These are phyloP conservation scores for Erynnis tages DNA, from an alignment of 2,888 invertebrate genomes.

Conservation along the genomic window DNA sequence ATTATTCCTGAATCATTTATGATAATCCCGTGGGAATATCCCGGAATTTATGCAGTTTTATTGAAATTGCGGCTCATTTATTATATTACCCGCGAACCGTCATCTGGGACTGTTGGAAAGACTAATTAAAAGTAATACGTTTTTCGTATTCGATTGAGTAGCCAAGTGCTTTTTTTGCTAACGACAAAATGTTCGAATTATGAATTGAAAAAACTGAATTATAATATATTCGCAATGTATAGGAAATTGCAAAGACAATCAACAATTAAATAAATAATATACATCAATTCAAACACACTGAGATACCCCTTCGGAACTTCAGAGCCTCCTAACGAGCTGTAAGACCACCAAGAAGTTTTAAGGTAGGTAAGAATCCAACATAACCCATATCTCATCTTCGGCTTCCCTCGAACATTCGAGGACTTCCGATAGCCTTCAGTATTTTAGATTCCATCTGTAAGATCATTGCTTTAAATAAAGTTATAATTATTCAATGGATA, in stretches of 20 bases:
- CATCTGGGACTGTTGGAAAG: slow-evolving; percentile 1
- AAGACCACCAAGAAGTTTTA: no score
- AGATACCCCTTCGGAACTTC: no score
- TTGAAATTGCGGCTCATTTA: slow-evolving; percentile 17
- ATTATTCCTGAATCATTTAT: slow-evolving; percentile 23
- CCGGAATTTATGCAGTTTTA: slow-evolving; percentile 21
- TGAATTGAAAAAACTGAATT: no score
- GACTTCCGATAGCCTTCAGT: slow-evolving; percentile 24
- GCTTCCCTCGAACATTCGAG: slow-evolving; percentile 25
- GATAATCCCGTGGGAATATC: slow-evolving; percentile 14
- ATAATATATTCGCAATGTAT: no score
- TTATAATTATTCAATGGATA: slow-evolving; percentile 17
- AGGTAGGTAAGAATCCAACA: no score
- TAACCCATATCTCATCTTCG: no score
- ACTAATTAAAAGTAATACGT: slow-evolving; percentile 1
- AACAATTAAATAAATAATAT: no score
- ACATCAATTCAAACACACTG: no score
- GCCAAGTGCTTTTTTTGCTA: no score
- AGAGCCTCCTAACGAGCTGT: no score
- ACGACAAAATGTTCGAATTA: no score
- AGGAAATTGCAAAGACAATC: no score
- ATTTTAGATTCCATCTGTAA: slow-evolving; percentile 13
- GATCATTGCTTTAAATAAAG: not conserved
- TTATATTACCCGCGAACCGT: slow-evolving; percentile 15
- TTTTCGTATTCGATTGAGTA: not conserved